Base-by-base conservation (phyloP, 2,888 invertebrate species). In the Watsonalla cultraria region DNA sequence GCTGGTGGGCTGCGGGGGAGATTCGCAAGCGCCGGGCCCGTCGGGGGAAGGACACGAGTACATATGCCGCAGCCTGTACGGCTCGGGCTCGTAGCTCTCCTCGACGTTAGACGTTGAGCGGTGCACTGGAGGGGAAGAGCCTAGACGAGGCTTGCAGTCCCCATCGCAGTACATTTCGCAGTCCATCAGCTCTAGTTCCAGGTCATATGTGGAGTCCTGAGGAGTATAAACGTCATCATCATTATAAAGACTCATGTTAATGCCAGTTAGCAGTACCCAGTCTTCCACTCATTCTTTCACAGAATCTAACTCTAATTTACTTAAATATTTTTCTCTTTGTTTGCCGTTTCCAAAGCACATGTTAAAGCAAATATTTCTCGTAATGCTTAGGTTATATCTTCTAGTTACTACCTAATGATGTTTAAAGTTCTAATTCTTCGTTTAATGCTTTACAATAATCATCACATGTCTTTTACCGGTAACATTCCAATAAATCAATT, bases 1-100 rank as follows among this genome's bases (percentile, higher is more conserved):
- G 73, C 95, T 96, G n/a, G 96, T 96, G 4, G 96, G 95, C 66
- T 94, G 93, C 0, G 96, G 96, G 0, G 96, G 96, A 0, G 96
- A 96, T 63, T 85, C 82, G 42, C 84, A 84, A n/a, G 81, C 68
- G 2, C 76, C 78, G 2, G 76, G 70, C 1, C 70, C 70, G 45
- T 81, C 84, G 13, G 82, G 77, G 7, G 80, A 78, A 8, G 78
- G 80, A 35, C 72, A 64, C 6, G 76, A 64, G 64, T 79, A 78
- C n/a, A 82, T 66, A 50, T 82, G 82, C 5, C 83, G 77, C 11
- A 83, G 62, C 15, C 75, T 79, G 59, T 80, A 84, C 0, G 80
- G 71, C 55, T 86, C 87, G 33, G 76, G 82, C 52, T 86, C 85
- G 59, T 77, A 83, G 51, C 76, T 61, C 45, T 82, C 80, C 11